Evolutionary conservation across 2,113 vertebrate genomes (phyloP).

Genomic region (Piaya cayana): DNA sequence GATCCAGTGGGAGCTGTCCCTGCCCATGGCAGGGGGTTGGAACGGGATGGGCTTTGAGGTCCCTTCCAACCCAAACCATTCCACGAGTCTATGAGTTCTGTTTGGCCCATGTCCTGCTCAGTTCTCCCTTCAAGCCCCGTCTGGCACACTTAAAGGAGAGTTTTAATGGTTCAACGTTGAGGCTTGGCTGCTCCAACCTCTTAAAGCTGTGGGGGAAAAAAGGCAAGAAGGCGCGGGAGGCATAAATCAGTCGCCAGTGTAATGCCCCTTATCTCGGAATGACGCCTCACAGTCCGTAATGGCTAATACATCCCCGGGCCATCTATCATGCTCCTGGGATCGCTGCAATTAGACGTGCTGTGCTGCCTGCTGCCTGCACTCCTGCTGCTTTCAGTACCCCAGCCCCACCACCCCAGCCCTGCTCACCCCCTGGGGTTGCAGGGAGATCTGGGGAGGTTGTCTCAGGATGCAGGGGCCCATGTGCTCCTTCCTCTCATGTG

Average conservation of each 20-base stretch:
- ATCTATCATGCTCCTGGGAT: background rate
- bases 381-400: background rate
- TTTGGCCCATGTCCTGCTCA: background rate
- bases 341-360: background rate
- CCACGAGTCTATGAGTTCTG: background rate
- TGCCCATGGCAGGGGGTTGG: too few relatives aligned
- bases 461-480: background rate
- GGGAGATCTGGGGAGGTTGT: accelerated
- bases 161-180: background rate
- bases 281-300: background rate
- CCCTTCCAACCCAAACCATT: too few relatives aligned
- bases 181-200: background rate
- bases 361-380: background rate
- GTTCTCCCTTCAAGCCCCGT: background rate
- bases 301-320: background rate
- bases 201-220: background rate
- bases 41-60: too few relatives aligned
- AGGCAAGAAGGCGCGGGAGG: background rate
- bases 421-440: accelerated
- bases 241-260: background rate
- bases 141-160: background rate
- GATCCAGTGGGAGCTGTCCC: too few relatives aligned
- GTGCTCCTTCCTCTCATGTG: accelerated
- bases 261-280: background rate
- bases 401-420: accelerated